Evolutionary conservation across 2,888 invertebrate species (phyloP).

Genomic region (Anoplius nigerrimus): DNA sequence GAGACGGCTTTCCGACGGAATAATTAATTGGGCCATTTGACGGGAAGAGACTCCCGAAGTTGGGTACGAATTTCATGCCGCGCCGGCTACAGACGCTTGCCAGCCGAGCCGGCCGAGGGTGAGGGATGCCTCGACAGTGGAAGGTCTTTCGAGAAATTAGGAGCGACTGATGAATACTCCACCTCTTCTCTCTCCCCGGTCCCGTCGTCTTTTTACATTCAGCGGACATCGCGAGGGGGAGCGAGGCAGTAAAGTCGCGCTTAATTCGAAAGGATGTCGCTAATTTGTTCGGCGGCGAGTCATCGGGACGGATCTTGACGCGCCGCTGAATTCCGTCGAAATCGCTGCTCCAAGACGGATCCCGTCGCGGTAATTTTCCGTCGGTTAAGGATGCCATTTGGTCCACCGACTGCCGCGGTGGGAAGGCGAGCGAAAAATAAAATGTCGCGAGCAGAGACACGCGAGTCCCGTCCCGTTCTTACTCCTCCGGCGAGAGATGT

Average conservation of each 20-base stretch:
- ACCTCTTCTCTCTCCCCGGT: too few species aligned
- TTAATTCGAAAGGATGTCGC: conserved; percentile 56
- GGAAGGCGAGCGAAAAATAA: background rate
- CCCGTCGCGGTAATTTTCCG: background rate
- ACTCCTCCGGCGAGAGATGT: conserved; percentile 11
- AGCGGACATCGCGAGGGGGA: conserved; percentile 31
- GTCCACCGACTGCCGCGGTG: background rate
- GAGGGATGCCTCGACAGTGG: conserved; percentile 1
- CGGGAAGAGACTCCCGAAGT: conserved; percentile 38
- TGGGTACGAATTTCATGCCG: conserved; percentile 42
- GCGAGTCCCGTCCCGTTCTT: background rate
- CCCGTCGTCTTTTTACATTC: conserved; percentile 50
- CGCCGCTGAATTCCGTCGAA: background rate
- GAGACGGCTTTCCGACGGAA: conserved; percentile 41
- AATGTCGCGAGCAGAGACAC: conserved; percentile 1
- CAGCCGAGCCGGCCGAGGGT: conserved; percentile 1
- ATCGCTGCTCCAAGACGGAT: background rate
- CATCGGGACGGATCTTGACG: conserved; percentile 16
- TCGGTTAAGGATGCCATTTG: too few species aligned
- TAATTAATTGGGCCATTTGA: conserved; percentile 60
- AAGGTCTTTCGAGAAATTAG: background rate
- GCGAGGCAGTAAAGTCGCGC: conserved; percentile 65
- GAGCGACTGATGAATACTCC: conserved; percentile 47
- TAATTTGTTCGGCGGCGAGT: conserved; percentile 60
- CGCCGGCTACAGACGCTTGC: conserved; percentile 11